Percentiles rank a stretch among this genome's conserved stretches.
Evolutionary conservation across 2,113 vertebrate genomes (phyloP).

Genomic region (Prionailurus viverrinus): DNA sequence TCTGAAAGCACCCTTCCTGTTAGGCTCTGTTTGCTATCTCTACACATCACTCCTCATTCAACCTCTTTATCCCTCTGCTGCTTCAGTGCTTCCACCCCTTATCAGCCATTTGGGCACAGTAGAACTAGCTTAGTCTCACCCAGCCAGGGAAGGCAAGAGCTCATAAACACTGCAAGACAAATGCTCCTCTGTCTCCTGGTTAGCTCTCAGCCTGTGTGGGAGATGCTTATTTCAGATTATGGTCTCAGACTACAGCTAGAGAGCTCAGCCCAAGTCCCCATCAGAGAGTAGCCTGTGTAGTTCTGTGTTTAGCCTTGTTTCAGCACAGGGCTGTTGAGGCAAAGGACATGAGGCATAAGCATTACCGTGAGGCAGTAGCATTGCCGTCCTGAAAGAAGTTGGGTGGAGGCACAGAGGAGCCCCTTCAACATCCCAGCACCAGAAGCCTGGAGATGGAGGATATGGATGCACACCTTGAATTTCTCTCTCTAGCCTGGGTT

Average conservation of each 20-base stretch:
- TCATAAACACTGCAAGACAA: background rate
- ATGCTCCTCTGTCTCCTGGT: background rate
- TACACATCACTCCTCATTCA: background rate
- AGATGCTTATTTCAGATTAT: constrained; percentile 55
- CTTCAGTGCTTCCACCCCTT: background rate
- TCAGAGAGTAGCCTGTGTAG: background rate
- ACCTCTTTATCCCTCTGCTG: background rate
- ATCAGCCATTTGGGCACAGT: background rate
- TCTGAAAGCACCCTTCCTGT: background rate
- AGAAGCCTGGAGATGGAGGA: background rate
- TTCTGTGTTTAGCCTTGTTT: background rate
- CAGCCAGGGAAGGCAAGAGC: background rate
- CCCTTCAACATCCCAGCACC: background rate
- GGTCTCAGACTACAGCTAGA: constrained; percentile 12
- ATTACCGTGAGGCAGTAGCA: background rate
- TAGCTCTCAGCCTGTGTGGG: background rate
- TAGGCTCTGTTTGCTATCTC: background rate
- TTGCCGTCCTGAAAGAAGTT: background rate
- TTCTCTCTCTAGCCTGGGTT: background rate
- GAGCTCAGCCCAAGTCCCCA: background rate
- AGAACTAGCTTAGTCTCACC: background rate
- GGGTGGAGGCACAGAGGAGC: background rate
- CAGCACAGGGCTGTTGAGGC: background rate
- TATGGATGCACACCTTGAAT: background rate
- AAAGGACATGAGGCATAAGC: background rate